phyloP scores from a whole-genome alignment of 2,888 invertebrate species.

The Spicauda simplicius region DNA sequence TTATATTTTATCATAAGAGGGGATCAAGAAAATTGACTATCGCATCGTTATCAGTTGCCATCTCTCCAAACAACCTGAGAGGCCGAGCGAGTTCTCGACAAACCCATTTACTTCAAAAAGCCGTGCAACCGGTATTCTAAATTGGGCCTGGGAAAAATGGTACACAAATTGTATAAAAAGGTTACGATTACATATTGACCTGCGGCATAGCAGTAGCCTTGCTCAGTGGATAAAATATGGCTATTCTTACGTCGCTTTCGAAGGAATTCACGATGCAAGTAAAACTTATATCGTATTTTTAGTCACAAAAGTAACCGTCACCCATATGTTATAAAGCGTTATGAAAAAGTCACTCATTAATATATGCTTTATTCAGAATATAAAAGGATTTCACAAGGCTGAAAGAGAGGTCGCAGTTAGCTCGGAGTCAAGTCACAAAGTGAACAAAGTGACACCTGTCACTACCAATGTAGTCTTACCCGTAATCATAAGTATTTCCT shows the following conservation, averaged over 20 bases:
- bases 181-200: background rate
- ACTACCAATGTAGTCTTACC: too few species aligned
- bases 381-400: too few species aligned
- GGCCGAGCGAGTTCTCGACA: slow-evolving; percentile 2
- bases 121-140: slow-evolving; percentile 9
- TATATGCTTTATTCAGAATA: too few species aligned
- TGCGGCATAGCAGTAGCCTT: background rate
- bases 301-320: too few species aligned
- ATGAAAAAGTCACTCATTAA: too few species aligned
- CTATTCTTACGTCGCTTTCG: background rate
- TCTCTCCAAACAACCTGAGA: background rate
- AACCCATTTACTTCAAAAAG: slow-evolving; percentile 3
- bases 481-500: too few species aligned
- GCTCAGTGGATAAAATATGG: background rate
- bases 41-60: background rate
- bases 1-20: background rate
- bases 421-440: too few species aligned
- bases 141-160: background rate
- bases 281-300: too few species aligned
- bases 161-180: background rate
- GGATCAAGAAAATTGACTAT: background rate
- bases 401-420: too few species aligned
- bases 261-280: background rate
- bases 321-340: too few species aligned
- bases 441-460: too few species aligned